Conservation (phyloP, 2,888 invertebrate genomes). For the Notodonta dromedarius region DNA sequence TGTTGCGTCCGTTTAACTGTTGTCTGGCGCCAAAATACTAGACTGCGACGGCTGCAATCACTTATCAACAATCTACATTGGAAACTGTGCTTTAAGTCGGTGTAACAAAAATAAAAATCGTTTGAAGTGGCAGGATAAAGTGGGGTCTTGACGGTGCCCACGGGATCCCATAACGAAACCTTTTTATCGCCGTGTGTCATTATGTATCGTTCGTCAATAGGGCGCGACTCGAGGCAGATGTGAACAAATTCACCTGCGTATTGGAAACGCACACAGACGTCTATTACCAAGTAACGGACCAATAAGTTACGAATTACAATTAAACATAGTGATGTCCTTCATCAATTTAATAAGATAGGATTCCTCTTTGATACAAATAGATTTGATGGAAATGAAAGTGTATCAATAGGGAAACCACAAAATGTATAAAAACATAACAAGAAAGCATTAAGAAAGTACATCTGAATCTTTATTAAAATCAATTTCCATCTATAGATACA, state of each 20-base stretch:
- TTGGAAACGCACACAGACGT: not conserved
- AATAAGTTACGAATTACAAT: too few species aligned
- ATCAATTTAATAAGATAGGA: too few species aligned
- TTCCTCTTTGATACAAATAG: too few species aligned
- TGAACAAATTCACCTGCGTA: conserved; percentile 29
- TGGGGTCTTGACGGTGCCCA: conserved; percentile 35
- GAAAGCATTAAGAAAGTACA: not conserved
- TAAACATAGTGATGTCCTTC: too few species aligned
- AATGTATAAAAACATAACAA: too few species aligned
- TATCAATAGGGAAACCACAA: too few species aligned
- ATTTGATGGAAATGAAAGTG: too few species aligned
- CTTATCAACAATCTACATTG: conserved; percentile 21
- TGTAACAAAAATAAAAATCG: conserved; percentile 20
- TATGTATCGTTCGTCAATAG: conserved; percentile 39
- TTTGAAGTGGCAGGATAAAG: conserved; percentile 2
- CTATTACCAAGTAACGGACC: too few species aligned
- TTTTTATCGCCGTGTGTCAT: conserved; percentile 41
- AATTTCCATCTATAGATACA: not conserved
- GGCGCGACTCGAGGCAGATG: conserved; percentile 39
- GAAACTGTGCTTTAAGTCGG: conserved; percentile 26
- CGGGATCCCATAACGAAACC: conserved; percentile 33
- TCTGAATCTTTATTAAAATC: not conserved
- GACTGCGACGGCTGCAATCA: conserved; percentile 50
- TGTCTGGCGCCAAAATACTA: conserved; percentile 73
- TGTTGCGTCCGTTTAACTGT: conserved; percentile 55